phyloP scores from a whole-genome alignment of 2,797 vertebrate species.

The Gorsachius magnificus region DNA sequence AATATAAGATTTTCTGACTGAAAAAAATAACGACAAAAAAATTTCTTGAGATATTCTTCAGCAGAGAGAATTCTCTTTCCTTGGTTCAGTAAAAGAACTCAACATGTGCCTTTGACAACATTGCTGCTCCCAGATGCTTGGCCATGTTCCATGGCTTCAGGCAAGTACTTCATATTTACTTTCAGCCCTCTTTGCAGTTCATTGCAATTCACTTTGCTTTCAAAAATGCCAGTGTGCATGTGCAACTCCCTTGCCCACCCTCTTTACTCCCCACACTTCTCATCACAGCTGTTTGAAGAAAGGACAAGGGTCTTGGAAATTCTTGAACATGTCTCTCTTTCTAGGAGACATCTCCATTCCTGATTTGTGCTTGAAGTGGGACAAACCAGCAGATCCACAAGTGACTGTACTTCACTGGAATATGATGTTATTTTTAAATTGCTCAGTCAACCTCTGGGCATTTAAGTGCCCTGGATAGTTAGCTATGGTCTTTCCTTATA shows the following conservation, averaged over 20 bases:
- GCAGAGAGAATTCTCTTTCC: neutral
- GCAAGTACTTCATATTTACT: neutral
- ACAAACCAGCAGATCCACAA: neutral
- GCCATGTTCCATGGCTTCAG: rapidly evolving
- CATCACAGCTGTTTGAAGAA: neutral
- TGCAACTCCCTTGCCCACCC: neutral
- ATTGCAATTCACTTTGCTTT: neutral
- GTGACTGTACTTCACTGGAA: neutral
- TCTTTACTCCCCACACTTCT: neutral
- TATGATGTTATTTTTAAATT: neutral
- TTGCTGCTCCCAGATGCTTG: neutral
- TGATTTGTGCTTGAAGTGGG: neutral
- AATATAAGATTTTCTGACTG: neutral
- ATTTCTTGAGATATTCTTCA: neutral
- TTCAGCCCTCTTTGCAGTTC: neutral
- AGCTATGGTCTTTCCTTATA: neutral
- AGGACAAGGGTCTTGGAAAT: neutral
- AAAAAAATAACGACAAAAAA: neutral
- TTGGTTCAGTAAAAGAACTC: neutral
- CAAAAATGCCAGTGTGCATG: neutral
- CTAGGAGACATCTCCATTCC: neutral
- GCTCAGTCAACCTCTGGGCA: rapidly evolving
- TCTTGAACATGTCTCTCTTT: rapidly evolving
- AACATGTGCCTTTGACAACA: rapidly evolving
- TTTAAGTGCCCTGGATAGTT: neutral